Base-by-base conservation (phyloP, 2,888 invertebrate genomes). In the Catocala nupta region DNA sequence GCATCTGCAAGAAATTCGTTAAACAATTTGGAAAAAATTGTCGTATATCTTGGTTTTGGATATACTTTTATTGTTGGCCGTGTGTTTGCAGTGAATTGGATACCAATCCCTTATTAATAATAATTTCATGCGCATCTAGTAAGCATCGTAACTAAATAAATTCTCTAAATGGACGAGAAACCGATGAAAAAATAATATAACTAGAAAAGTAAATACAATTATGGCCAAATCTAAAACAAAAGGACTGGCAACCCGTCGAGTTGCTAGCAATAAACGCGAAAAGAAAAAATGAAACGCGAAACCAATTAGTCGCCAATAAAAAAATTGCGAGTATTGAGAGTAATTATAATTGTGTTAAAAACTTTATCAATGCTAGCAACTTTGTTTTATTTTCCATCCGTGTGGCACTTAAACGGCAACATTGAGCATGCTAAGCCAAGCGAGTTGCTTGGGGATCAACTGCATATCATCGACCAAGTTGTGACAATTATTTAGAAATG, bases 61-160 rank as follows among this genome's bases (percentile, higher is more conserved):
- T 67, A 65, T 64, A 13, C 25, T 12, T 9, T 39, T 59, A 70
- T 50, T 65, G 16, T 33, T 54, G 54, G 56, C 60, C 61, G 63
- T 81, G 90, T 93, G 93, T 91, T 93, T 92, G 93, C 93, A 92
- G 90, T 88, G 81, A 69, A 71, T 52, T 79, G 89, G 91, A 90
- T 89, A 88, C 91, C 91, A 83, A 88, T 89, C 90, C 84, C 82
- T 62, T 65, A 62, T 54, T 48, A 56, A 65, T 65, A 11, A 59
- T 48, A 44, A 43, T 54, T 33, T 9, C 56, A 68, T 69, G 62
- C 77, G 34, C 25, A 47, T 52, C 45, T 63, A 65, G 13, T 67
- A 74, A 51, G 51, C 51, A 12, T 12, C 13, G 2, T 1, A 34
- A 34, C 9, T 25, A 33, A 12, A 48, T 5, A 5, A 0, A 49